phyloP scores from a whole-genome alignment of 2,888 invertebrate genomes.

The Synergus gifuensis region DNA sequence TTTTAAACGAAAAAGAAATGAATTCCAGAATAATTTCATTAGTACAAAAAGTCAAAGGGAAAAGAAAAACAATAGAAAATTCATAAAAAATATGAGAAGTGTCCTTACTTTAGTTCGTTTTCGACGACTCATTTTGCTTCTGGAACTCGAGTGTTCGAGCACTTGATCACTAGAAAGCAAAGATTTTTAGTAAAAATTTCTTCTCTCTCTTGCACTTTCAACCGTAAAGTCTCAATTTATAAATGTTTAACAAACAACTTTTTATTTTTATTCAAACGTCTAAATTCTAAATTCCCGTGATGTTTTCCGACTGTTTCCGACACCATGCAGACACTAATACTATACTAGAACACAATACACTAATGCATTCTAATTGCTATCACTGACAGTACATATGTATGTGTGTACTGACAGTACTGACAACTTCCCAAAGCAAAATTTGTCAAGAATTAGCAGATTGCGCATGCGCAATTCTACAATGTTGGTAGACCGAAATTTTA shows the following conservation, averaged over 20 bases:
- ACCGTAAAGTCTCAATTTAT: not conserved
- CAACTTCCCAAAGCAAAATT: constrained; percentile 7
- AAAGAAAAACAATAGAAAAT: not conserved
- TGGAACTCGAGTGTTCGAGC: not conserved
- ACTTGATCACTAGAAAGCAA: not conserved
- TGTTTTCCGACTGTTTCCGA: not conserved
- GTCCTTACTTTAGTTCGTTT: constrained; percentile 80
- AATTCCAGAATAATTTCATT: not conserved
- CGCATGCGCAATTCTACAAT: not conserved
- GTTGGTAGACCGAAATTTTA: not conserved
- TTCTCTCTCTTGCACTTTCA: not conserved
- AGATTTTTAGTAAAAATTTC: constrained; percentile 1
- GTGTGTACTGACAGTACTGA: not conserved
- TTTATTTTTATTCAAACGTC: constrained; percentile 14
- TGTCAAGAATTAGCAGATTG: not conserved
- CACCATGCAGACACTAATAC: not conserved
- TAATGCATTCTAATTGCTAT: not conserved
- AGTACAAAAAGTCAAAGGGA: not conserved
- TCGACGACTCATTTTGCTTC: constrained; percentile 80
- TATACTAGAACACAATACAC: not conserved
- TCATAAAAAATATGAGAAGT: constrained; percentile 26
- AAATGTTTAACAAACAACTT: constrained; percentile 30
- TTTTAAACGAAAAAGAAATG: not conserved
- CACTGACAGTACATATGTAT: not conserved
- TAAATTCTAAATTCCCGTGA: constrained; percentile 13